These are phyloP conservation scores for Babyrousa celebensis DNA, from an alignment of 2,797 vertebrate genomes.

Conservation along the genomic window DNA sequence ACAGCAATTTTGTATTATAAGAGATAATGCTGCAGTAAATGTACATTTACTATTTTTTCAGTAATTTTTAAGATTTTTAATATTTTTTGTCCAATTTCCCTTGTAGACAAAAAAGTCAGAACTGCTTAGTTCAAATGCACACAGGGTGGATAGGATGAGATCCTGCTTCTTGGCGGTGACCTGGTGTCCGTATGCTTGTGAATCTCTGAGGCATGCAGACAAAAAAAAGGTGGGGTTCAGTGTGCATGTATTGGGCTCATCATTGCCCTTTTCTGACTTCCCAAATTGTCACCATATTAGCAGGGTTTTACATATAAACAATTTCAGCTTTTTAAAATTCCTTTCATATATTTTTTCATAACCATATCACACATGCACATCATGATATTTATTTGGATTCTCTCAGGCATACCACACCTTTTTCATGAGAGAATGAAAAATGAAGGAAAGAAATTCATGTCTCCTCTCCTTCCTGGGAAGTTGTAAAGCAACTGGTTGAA, in stretches of 20 bases:
- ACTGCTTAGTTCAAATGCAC: background rate
- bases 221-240: background rate
- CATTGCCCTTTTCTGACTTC: background rate
- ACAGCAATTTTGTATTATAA: background rate
- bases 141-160: background rate
- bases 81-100: background rate
- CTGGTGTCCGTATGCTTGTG: background rate
- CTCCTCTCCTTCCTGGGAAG: slow-evolving; percentile 67
- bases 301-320: slow-evolving; percentile 1
- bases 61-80: slow-evolving; percentile 51
- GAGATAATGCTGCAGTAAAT: background rate
- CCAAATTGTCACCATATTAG: background rate
- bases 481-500: slow-evolving; percentile 78
- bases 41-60: slow-evolving; percentile 27
- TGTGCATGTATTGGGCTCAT: background rate
- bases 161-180: fast-evolving
- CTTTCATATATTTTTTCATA: slow-evolving; percentile 66
- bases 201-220: background rate
- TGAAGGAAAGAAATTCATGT: slow-evolving; percentile 70
- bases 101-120: background rate
- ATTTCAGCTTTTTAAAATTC: slow-evolving; percentile 42
- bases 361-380: slow-evolving; percentile 51
- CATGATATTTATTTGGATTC: slow-evolving; percentile 73
- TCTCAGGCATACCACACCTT: slow-evolving; percentile 31
- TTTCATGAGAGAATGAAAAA: slow-evolving; percentile 79